Evolutionary conservation across 2,797 vertebrate genomes (phyloP), one percentile per base, ranked within the genome.

Genomic region (Garrulus glandarius): DNA sequence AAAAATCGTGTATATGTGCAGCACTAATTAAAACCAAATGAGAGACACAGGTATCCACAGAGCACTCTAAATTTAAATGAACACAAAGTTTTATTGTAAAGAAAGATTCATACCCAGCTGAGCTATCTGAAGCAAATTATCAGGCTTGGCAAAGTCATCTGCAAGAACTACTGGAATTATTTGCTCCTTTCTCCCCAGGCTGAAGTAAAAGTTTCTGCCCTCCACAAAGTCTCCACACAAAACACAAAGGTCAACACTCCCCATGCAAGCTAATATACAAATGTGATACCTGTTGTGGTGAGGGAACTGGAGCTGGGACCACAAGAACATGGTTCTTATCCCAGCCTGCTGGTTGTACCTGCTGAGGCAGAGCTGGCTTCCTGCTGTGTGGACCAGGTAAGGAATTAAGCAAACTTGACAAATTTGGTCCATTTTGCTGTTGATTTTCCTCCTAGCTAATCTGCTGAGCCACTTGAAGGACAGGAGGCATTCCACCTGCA

Each of bases 381-480:
- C 98, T 98, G 36, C 80, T 74, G 44, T 97, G 97, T 1, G 98
- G 93, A 89, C 98, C 98, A 4, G 98, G 98, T 2, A 98, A 98
- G 12, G 98, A 99, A 4, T 98, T 98, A 94, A 98, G 98, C 46
- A 99, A 91, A 89, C 98, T 98, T 93, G 99, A 98, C 2, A 98
- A 98, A 29, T 98, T 99, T 97, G 99, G 98, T 88, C 99, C 99
- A 3, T 99, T 99, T 77, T 98, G 98, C 85, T 98, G 98, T 93
- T 98, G 98, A 89, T 95, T 99, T 96, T 98, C 98, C 96, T 99
- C 99, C 97, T 99, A 99, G 56, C 98, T 99, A 61, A 98, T 92
- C 52, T 98, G 98, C 91, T 99, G 98, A 64, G 98, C 92, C 4
- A 97, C 96, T 92, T 99, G 98, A 59, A 98, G 98, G 72, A 98